phyloP scores from a whole-genome alignment of 2,888 invertebrate species.

The Acanthosepion esculentum region DNA sequence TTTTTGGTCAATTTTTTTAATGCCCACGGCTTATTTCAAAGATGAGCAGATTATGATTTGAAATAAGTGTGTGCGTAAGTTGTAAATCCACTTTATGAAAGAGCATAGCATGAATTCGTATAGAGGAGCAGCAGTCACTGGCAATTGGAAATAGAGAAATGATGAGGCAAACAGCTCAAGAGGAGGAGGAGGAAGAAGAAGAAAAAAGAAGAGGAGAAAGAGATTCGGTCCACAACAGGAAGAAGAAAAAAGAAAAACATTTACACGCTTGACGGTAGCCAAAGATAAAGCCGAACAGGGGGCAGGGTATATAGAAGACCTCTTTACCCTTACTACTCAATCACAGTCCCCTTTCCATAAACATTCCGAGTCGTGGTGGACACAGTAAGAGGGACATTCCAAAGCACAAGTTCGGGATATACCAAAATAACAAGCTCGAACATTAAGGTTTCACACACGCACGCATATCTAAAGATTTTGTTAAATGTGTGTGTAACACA shows the following conservation, averaged over 20 bases:
- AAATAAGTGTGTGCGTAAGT: background rate
- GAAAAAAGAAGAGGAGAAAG: background rate
- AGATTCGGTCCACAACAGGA: background rate
- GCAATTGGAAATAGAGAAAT: conserved; percentile 39
- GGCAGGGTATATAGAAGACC: background rate
- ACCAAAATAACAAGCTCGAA: background rate
- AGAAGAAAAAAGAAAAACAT: background rate
- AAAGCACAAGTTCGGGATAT: background rate
- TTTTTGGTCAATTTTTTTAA: background rate
- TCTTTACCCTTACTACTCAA: background rate
- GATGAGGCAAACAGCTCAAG: background rate
- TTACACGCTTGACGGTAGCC: background rate
- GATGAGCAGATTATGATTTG: background rate
- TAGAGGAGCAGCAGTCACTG: background rate
- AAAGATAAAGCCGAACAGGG: background rate
- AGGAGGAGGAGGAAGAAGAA: background rate
- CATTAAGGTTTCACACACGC: background rate
- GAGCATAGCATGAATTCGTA: background rate
- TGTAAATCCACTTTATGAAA: background rate
- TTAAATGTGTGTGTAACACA: background rate
- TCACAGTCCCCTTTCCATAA: background rate
- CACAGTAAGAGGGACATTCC: background rate
- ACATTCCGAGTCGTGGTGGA: conserved; percentile 16
- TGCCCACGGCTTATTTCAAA: background rate
- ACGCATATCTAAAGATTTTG: too few species aligned